These are phyloP conservation scores for Physocephala rufipes DNA, from an alignment of 2,888 invertebrate genomes.

Conservation along the genomic window DNA sequence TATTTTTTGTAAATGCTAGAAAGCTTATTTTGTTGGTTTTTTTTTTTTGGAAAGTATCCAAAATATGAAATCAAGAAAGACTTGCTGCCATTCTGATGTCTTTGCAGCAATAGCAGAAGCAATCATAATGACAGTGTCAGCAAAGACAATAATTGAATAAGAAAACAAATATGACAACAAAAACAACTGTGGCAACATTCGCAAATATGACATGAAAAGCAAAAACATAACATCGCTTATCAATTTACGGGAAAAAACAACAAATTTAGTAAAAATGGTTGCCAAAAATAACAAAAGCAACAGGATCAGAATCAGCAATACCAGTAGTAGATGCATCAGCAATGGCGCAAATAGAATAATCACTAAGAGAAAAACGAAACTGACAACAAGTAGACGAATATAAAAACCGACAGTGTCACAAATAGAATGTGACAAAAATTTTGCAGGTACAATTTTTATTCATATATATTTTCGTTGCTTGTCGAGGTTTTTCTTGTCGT, in stretches of 20 bases:
- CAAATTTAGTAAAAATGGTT: conserved; percentile 20
- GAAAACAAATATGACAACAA: background rate
- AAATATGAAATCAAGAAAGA: background rate
- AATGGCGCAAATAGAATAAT: too few species aligned
- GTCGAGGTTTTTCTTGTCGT: background rate
- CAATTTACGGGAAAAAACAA: conserved; percentile 22
- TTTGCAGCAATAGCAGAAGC: background rate
- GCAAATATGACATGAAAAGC: conserved; percentile 10
- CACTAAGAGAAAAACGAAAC: background rate
- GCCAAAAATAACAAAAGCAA: background rate
- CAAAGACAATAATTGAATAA: too few species aligned
- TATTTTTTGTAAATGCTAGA: background rate
- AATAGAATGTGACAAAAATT: conserved; percentile 6
- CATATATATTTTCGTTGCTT: background rate
- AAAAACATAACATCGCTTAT: conserved; percentile 15
- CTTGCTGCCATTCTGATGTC: background rate
- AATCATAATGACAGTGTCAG: too few species aligned
- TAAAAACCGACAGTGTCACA: background rate
- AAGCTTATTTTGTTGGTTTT: too few species aligned
- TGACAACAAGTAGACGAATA: background rate
- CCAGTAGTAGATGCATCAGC: too few species aligned
- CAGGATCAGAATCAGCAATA: too few species aligned
- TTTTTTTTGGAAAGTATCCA: background rate
- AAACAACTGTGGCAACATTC: too few species aligned
- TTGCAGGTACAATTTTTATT: background rate